Evolutionary conservation across 2,113 vertebrate genomes (phyloP).

Genomic region (Vimba vimba): DNA sequence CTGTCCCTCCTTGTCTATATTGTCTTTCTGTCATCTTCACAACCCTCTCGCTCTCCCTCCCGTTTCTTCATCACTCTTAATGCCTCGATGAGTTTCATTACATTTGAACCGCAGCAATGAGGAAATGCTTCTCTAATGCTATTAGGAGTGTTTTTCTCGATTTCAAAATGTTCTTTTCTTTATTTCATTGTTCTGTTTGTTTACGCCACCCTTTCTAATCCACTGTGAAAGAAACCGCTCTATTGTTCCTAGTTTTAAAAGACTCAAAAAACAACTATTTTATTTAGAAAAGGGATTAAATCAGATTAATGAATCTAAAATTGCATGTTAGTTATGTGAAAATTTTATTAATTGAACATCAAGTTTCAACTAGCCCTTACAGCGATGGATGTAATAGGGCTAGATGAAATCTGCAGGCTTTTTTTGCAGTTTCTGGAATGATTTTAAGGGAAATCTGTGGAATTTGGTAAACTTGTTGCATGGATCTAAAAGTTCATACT

Average conservation of each 20-base stretch:
- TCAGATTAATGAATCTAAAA: conserved; percentile 19
- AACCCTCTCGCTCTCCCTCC: neutral
- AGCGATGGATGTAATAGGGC: neutral
- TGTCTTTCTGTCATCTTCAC: conserved; percentile 8
- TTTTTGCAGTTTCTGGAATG: neutral
- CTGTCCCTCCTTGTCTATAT: conserved; percentile 25
- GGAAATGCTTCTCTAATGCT: conserved; percentile 45
- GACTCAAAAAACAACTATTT: neutral
- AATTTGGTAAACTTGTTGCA: neutral
- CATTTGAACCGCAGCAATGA: conserved; percentile 15
- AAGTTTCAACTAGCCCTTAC: neutral
- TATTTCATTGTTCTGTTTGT: conserved; percentile 39
- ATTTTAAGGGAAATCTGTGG: neutral
- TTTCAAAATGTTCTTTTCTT: conserved; percentile 20
- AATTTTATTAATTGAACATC: neutral
- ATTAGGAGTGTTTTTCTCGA: conserved; percentile 17
- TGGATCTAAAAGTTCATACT: neutral
- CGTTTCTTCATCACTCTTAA: conserved; percentile 6
- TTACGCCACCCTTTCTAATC: conserved; percentile 38
- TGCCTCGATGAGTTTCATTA: conserved; percentile 28
- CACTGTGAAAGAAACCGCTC: neutral
- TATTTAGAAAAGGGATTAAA: conserved; percentile 34
- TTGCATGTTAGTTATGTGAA: neutral
- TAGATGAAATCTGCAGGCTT: neutral
- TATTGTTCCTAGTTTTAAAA: conserved; percentile 39